Evolutionary conservation across 2,888 invertebrate genomes (phyloP), one percentile per base, ranked within the genome.

Genomic region (Orthosia incerta): DNA sequence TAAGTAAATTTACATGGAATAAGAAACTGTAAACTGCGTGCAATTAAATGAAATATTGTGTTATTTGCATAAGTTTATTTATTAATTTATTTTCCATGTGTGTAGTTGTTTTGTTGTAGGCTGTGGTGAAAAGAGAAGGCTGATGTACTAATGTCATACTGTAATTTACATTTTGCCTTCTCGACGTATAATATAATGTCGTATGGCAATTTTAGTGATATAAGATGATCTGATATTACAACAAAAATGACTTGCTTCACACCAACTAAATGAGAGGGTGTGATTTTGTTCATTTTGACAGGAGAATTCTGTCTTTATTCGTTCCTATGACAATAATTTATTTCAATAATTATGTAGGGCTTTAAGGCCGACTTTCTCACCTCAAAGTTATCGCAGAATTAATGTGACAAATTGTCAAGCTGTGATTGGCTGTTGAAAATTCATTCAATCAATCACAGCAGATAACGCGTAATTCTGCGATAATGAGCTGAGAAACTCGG

Each of bases 41-140:
- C 64, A 73, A 50, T 77, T 11, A 75, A 59, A 62, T 50, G 11
- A 60, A 63, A 71, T 59, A 55, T 53, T 65, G 26, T 66, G 74
- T 81, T 78, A 66, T 61, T 63, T 65, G 65, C 74, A 61, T 71
- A 77, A n/a, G 20, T 23, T 55, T 70, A 79, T 65, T 62, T 70
- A 72, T 55, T 83, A 64, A 83, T 84, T 80, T 77, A 84, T 84
- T 80, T 51, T 71, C 60, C 63, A 62, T 74, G 60, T 81, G 66
- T 72, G 71, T 79, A 67, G 60, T 76, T 63, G 70, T 71, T 67
- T 79, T 76, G 73, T 76, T 63, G 72, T 86, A 86, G 86, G 84
- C 86, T 86, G 86, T 86, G 84, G 84, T 82, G 64, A 69, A 69
- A 61, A 62, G 74, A 73, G 84, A 84, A 84, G 84, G 84, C 83